Evolutionary conservation across 2,888 invertebrate species (phyloP).

Genomic region (Phaonia tiefii): DNA sequence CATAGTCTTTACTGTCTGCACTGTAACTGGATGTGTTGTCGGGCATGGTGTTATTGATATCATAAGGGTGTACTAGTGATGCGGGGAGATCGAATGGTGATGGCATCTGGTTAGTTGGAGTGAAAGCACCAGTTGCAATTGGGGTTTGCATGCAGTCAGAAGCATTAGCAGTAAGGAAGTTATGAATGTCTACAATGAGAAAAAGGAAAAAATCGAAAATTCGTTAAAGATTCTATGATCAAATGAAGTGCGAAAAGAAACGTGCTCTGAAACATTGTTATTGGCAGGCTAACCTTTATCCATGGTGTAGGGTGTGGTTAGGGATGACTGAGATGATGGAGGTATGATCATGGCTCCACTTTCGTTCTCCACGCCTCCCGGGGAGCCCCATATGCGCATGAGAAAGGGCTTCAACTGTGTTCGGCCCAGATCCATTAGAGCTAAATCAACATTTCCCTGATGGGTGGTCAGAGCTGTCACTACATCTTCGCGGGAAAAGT

Average conservation of each 20-base stretch:
- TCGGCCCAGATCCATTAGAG: constrained; percentile 87
- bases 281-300: constrained; percentile 58
- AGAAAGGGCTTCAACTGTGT: constrained; percentile 89
- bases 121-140: constrained; percentile 64
- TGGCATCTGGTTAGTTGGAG: constrained; percentile 52
- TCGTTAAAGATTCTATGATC: constrained; percentile 56
- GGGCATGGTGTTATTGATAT: constrained; percentile 48
- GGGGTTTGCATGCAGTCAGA: constrained; percentile 75
- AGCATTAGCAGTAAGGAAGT: constrained; percentile 78
- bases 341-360: constrained; percentile 79
- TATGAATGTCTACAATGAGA: constrained; percentile 78
- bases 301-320: constrained; percentile 36
- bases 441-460: constrained; percentile 87
- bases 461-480: constrained; percentile 86
- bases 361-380: constrained; percentile 86
- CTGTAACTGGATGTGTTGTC: constrained; percentile 68
- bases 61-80: constrained; percentile 54
- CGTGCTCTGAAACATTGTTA: constrained; percentile 25
- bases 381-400: constrained; percentile 90
- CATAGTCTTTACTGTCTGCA: constrained; percentile 70
- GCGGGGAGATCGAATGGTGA: constrained; percentile 58
- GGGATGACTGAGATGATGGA: constrained; percentile 38
- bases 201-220: constrained; percentile 67
- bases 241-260: constrained; percentile 46
- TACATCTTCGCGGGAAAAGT: constrained; percentile 87